Base-by-base conservation (phyloP, 2,113 vertebrate genomes). In the Tetrax tetrax region DNA sequence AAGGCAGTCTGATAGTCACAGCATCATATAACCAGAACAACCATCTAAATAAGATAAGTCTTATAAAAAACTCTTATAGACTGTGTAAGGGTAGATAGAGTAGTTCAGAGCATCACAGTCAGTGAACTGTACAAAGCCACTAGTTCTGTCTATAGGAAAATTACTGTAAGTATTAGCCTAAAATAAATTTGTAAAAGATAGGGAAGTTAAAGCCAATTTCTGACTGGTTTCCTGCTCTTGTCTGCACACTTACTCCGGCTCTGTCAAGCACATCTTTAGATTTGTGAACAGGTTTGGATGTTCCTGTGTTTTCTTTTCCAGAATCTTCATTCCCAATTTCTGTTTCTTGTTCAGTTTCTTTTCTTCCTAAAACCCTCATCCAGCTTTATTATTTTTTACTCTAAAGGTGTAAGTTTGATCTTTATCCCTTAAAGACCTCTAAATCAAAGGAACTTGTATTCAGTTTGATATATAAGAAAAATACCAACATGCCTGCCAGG, bases 371-470 rank as follows among this genome's bases (percentile, higher is more conserved):
- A 91, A 33, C 6, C 15, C 22, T 87, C 28, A 54, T 54, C 24
- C 27, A 63, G 28, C 10, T 78, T 48, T 43, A 2, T 28, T 51
- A 60, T 29, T 10, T 23, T 64, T 54, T 87, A 35, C 15, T 51
- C 56, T 63, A 75, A 93, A 89, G 65, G 37, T 60, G 33, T 82
- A 59, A 68, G 74, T 91, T 91, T 93, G 60, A 89, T 93, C 69
- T 87, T 84, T 96, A 89, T 93, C n/a, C 74, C 69, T 87, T 94
- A 94, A 93, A 91, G 78, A 66, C 43, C 71, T 87, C 69, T 82
- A 95, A 91, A 96, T 95, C 93, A 96, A 94, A 96, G 43, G 51
- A 91, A 38, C 21, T 87, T 87, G 47, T 93, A 89, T 95, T 91
- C 90, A 79, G 81, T 95, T 97, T 95, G 87, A 96, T 89, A 91